phyloP scores from a whole-genome alignment of 2,797 vertebrate genomes.

The Tokudaia tokunoshimensis region DNA sequence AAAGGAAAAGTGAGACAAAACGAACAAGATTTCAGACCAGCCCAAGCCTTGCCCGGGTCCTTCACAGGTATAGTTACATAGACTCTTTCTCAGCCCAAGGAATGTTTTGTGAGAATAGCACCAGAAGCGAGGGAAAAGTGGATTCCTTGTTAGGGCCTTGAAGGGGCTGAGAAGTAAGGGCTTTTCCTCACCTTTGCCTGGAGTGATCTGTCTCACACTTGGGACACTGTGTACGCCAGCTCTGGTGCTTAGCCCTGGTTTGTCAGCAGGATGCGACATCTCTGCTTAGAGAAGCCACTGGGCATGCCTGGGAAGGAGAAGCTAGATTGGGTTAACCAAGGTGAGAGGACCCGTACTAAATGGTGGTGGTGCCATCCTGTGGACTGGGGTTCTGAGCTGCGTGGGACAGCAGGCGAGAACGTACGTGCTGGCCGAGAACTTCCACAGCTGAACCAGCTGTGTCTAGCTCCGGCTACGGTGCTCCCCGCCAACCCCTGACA shows the following conservation, averaged over 20 bases:
- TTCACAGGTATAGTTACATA: neutral
- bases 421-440: neutral
- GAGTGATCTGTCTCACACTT: neutral
- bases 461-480: neutral
- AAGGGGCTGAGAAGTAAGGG: neutral
- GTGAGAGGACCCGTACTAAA: neutral
- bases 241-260: neutral
- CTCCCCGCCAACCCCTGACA: neutral
- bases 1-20: neutral
- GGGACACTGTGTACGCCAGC: neutral
- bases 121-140: neutral
- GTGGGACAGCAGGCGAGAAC: neutral
- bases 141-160: neutral
- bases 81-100: neutral
- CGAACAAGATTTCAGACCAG: neutral
- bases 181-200: neutral
- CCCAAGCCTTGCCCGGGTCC: neutral
- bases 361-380: neutral
- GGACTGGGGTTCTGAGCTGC: neutral
- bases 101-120: neutral
- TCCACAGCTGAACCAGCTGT: neutral
- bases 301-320: neutral
- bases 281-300: neutral
- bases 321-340: neutral
- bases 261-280: neutral